phyloP scores from a whole-genome alignment of 2,888 invertebrate genomes.

The Agrochola lychnidis region DNA sequence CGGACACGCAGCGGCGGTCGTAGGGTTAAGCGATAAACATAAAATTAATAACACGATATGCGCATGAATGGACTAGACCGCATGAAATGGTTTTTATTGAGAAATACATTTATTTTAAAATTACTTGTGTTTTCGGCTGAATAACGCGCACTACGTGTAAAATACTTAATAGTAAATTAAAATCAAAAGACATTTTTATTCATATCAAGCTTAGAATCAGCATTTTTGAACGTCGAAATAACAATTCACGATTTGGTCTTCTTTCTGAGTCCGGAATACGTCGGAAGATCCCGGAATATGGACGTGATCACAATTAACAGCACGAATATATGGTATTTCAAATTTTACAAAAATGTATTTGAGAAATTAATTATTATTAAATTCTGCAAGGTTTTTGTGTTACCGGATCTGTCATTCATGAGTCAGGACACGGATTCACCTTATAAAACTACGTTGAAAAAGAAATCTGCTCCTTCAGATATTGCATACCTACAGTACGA shows the following conservation, averaged over 20 bases:
- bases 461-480: neutral
- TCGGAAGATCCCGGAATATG: neutral
- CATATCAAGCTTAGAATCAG: too few relatives aligned
- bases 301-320: neutral
- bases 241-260: neutral
- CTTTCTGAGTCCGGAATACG: neutral
- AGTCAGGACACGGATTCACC: neutral
- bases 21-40: slow-evolving; percentile 53
- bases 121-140: neutral
- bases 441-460: neutral
- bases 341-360: too few relatives aligned
- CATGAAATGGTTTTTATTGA: slow-evolving; percentile 35
- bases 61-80: slow-evolving; percentile 31
- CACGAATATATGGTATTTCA: neutral
- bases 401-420: neutral
- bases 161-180: neutral
- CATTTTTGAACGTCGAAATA: too few relatives aligned
- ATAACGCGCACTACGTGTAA: neutral
- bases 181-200: too few relatives aligned
- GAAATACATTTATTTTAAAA: slow-evolving; percentile 42
- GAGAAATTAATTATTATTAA: neutral
- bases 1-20: slow-evolving; percentile 17
- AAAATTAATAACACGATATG: slow-evolving; percentile 54
- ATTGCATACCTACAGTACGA: neutral
- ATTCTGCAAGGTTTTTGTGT: neutral